phyloP scores from a whole-genome alignment of 2,888 invertebrate species.

The Hydriomena furcata region DNA sequence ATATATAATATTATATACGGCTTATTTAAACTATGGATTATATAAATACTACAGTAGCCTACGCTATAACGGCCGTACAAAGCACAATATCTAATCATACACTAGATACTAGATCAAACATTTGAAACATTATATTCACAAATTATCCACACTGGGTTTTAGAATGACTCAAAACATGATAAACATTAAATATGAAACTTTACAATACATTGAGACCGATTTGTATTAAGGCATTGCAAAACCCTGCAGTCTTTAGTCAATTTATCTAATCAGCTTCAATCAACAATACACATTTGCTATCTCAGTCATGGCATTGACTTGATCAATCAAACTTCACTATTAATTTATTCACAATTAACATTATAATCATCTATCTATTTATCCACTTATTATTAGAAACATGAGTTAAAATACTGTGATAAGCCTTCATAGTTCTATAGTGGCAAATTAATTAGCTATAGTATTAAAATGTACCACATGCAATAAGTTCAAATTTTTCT shows the following conservation, averaged over 20 bases:
- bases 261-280: slow-evolving; percentile 19
- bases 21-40: slow-evolving; percentile 37
- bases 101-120: slow-evolving; percentile 7
- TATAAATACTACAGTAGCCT: slow-evolving; percentile 33
- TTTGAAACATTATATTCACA: slow-evolving; percentile 14
- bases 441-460: slow-evolving; percentile 16
- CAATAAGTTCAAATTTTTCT: slow-evolving; percentile 23
- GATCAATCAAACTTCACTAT: slow-evolving; percentile 3
- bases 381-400: slow-evolving; percentile 5
- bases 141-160: neutral
- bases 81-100: slow-evolving; percentile 1
- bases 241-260: slow-evolving; percentile 52
- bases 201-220: slow-evolving; percentile 33
- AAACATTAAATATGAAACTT: slow-evolving; percentile 28
- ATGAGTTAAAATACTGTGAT: slow-evolving; percentile 42
- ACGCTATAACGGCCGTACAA: slow-evolving; percentile 34
- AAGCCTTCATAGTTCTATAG: slow-evolving; percentile 35
- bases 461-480: slow-evolving; percentile 6
- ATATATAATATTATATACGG: slow-evolving; percentile 12
- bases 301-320: slow-evolving; percentile 16
- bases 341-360: slow-evolving; percentile 2
- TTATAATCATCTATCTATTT: slow-evolving; percentile 12
- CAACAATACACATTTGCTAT: slow-evolving; percentile 9
- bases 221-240: slow-evolving; percentile 45
- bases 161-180: slow-evolving; percentile 16